phyloP scores from a whole-genome alignment of 2,888 invertebrate genomes.

The Hydriomena furcata region DNA sequence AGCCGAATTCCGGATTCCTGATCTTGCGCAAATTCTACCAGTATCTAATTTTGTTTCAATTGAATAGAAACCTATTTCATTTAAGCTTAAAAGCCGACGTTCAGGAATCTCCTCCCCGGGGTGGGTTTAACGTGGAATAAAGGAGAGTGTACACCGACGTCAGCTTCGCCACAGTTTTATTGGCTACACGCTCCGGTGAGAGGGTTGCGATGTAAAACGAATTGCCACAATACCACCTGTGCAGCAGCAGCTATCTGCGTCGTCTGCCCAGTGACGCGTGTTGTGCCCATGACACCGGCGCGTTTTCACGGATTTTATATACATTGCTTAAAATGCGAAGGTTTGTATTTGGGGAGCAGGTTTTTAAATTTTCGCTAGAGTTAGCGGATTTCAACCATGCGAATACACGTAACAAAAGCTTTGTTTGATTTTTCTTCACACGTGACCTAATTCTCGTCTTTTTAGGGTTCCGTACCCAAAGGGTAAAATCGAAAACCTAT shows the following conservation, averaged over 20 bases:
- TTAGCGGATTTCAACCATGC: background rate
- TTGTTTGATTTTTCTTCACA: background rate
- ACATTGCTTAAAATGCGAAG: constrained; percentile 3
- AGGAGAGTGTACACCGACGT: constrained; percentile 41
- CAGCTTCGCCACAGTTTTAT: constrained; percentile 46
- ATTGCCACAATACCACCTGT: constrained; percentile 38
- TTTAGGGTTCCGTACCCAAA: too few species aligned
- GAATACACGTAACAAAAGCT: background rate
- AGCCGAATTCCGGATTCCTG: constrained; percentile 10
- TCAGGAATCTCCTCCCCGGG: constrained; percentile 37
- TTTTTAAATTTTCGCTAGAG: background rate
- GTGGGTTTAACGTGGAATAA: constrained; percentile 44
- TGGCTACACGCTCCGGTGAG: constrained; percentile 43
- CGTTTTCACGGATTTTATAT: constrained; percentile 15
- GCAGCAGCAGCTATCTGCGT: constrained; percentile 27
- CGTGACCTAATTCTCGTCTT: background rate
- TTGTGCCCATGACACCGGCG: constrained; percentile 32
- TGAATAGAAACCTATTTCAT: constrained; percentile 32
- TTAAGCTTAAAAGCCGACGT: constrained; percentile 29
- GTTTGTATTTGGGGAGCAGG: background rate
- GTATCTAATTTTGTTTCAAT: constrained; percentile 27
- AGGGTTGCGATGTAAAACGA: constrained; percentile 49
- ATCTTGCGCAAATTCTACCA: constrained; percentile 17
- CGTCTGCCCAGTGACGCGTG: constrained; percentile 23
- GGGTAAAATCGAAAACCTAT: too few species aligned